Conservation (phyloP, 2,113 vertebrate species). For the Mesembrinibis cayennensis region DNA sequence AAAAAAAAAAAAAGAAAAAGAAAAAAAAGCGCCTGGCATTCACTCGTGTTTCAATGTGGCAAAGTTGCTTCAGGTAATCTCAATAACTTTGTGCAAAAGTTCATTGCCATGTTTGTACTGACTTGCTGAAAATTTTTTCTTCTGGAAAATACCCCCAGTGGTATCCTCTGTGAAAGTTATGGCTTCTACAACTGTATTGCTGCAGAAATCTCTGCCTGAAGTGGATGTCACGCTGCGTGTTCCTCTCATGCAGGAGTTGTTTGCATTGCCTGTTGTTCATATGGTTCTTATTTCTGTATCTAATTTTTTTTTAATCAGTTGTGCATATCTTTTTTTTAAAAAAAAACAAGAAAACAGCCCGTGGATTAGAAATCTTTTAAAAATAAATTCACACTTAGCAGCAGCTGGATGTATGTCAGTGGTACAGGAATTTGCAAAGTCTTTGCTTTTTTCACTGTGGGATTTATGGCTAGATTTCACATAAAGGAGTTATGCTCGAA, state of each 20-base stretch:
- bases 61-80: slow-evolving; percentile 34
- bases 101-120: slow-evolving; percentile 23
- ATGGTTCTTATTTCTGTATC: slow-evolving; percentile 24
- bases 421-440: slow-evolving; percentile 38
- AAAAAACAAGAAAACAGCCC: not conserved
- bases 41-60: slow-evolving; percentile 33
- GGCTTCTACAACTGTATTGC: slow-evolving; percentile 3
- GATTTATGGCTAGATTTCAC: slow-evolving; percentile 55
- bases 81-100: not conserved
- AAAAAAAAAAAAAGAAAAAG: not conserved
- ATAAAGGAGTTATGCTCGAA: slow-evolving; percentile 32
- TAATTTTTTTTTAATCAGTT: not conserved
- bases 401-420: slow-evolving; percentile 45
- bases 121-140: slow-evolving; percentile 16
- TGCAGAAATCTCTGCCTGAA: slow-evolving; percentile 39
- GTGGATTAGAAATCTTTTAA: not conserved
- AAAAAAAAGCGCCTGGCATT: not conserved
- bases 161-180: slow-evolving; percentile 28
- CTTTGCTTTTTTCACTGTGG: slow-evolving; percentile 55
- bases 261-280: slow-evolving; percentile 23
- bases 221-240: not conserved
- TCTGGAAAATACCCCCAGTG: not conserved
- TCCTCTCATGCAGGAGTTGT: slow-evolving; percentile 16
- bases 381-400: slow-evolving; percentile 28
- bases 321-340: not conserved